Evolutionary conservation across 2,113 vertebrate genomes (phyloP).

Genomic region (Deroptyus accipitrinus): DNA sequence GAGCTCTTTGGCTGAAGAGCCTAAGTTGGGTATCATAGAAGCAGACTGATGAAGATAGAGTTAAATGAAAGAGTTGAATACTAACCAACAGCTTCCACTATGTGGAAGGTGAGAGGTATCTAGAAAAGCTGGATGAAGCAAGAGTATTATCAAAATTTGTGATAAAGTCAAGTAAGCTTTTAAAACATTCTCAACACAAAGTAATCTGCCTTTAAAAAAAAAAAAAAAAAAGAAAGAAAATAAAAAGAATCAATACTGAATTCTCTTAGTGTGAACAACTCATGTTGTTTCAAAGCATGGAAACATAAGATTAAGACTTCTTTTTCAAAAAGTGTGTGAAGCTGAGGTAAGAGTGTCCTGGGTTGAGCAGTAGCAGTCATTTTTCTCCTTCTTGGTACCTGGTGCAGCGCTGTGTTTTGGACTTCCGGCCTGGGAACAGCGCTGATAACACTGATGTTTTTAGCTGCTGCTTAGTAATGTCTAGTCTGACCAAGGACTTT

Average conservation of each 20-base stretch:
- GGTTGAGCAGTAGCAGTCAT: too few relatives aligned
- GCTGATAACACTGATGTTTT: too few relatives aligned
- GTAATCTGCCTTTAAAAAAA: not conserved
- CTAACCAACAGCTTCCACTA: not conserved
- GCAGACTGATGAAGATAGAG: not conserved
- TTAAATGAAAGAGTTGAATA: not conserved
- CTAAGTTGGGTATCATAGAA: not conserved
- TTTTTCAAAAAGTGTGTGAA: not conserved
- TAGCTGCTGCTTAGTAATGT: too few relatives aligned
- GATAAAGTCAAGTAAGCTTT: not conserved
- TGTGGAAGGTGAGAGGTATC: not conserved
- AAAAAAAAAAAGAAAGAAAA: not conserved
- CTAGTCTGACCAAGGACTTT: too few relatives aligned
- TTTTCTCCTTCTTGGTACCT: too few relatives aligned
- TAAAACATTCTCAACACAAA: not conserved
- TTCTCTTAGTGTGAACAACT: not conserved
- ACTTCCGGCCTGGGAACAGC: too few relatives aligned
- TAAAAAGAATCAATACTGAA: not conserved
- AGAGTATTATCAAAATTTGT: not conserved
- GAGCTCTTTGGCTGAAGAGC: not conserved
- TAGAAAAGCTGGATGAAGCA: not conserved
- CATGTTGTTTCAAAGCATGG: not conserved
- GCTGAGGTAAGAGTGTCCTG: not conserved
- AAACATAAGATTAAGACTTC: not conserved
- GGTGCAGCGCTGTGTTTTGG: too few relatives aligned